Evolutionary conservation across 2,113 vertebrate genomes (phyloP).

Genomic region (Rhizomys pruinosus): DNA sequence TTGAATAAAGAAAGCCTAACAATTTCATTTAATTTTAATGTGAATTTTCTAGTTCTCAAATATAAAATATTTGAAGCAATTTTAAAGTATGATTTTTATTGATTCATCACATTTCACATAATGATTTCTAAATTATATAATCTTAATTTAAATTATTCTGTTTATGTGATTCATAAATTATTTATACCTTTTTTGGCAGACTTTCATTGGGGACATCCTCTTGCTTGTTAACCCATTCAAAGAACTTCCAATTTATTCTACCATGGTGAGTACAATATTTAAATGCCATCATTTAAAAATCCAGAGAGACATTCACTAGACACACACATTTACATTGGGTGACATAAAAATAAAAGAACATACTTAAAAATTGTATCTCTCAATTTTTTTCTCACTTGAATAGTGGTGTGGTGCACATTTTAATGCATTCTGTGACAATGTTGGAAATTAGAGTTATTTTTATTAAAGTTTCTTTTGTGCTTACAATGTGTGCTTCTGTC

Average conservation of each 20-base stretch:
- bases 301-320: not conserved
- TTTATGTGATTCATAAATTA: conserved; percentile 41
- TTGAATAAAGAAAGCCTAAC: not conserved
- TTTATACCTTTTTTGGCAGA: conserved; percentile 86
- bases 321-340: not conserved
- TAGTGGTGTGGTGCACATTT: not conserved
- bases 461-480: not conserved
- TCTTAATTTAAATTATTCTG: conserved; percentile 17
- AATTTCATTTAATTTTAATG: conserved; percentile 71
- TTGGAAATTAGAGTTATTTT: not conserved
- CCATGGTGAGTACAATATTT: conserved; percentile 88
- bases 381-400: not conserved
- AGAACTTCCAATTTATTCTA: conserved; percentile 96
- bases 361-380: not conserved
- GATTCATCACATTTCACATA: conserved; percentile 1
- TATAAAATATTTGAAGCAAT: conserved; percentile 6
- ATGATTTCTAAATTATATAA: conserved; percentile 20
- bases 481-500: not conserved
- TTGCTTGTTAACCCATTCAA: conserved; percentile 97
- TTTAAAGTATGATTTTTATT: not conserved
- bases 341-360: not conserved
- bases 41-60: conserved; percentile 47
- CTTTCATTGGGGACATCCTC: conserved; percentile 95
- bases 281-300: not conserved
- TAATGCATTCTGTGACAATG: not conserved